These are phyloP conservation scores for Gymnarchus niloticus DNA, from an alignment of 2,113 vertebrate genomes.

Conservation along the genomic window DNA sequence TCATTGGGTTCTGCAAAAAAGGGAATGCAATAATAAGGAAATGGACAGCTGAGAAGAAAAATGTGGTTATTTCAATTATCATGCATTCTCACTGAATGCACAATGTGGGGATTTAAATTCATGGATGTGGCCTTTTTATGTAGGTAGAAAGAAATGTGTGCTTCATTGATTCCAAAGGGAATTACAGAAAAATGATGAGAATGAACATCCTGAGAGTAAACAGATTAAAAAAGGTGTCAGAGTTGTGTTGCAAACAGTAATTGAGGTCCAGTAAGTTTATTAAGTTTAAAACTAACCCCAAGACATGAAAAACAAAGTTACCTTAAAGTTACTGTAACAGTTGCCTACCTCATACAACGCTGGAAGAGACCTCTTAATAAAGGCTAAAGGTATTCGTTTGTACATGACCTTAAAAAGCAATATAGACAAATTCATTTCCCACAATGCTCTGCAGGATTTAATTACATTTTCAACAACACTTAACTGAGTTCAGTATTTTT, in stretches of 20 bases:
- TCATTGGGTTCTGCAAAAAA: conserved; percentile 41
- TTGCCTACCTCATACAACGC: too few relatives aligned
- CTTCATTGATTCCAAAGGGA: too few relatives aligned
- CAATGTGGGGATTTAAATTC: conserved; percentile 39
- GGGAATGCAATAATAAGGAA: conserved; percentile 47
- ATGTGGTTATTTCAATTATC: conserved; percentile 43
- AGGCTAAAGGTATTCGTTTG: neutral
- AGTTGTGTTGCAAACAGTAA: too few relatives aligned
- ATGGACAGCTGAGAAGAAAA: conserved; percentile 54
- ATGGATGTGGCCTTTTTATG: neutral
- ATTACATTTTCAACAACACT: neutral
- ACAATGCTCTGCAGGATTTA: neutral
- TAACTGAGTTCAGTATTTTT: neutral
- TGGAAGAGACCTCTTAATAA: conserved; percentile 13
- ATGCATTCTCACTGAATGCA: neutral
- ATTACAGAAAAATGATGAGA: too few relatives aligned
- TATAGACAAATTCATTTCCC: neutral
- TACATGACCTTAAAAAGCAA: neutral
- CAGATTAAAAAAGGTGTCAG: too few relatives aligned
- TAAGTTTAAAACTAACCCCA: too few relatives aligned
- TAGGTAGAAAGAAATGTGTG: too few relatives aligned
- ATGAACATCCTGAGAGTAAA: too few relatives aligned
- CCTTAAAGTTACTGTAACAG: too few relatives aligned
- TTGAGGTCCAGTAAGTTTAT: too few relatives aligned
- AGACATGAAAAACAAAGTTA: too few relatives aligned